phyloP scores from a whole-genome alignment of 2,113 vertebrate genomes.

The Cromileptes altivelis region DNA sequence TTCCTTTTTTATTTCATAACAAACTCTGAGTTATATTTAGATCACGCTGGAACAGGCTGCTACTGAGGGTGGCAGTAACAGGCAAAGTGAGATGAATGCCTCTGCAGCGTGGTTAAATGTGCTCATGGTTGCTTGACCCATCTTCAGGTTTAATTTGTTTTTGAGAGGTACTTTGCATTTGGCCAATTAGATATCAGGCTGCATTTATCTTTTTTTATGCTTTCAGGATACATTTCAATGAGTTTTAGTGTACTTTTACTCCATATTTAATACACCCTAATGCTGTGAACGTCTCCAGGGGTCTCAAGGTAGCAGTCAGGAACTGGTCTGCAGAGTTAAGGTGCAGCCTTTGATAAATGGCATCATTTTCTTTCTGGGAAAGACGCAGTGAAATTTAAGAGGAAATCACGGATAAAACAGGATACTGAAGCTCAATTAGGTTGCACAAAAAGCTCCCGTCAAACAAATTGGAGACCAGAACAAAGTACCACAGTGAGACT shows the following conservation, averaged over 20 bases:
- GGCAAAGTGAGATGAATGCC: constrained; percentile 75
- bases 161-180: constrained; percentile 53
- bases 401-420: background rate
- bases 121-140: constrained; percentile 64
- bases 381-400: background rate
- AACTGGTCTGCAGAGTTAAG: background rate
- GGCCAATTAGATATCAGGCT: constrained; percentile 44
- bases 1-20: constrained; percentile 78
- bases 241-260: constrained; percentile 39
- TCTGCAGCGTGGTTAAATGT: constrained; percentile 60
- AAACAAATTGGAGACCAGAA: background rate
- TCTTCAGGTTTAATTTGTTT: constrained; percentile 64
- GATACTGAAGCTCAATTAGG: no score
- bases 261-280: constrained; percentile 40
- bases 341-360: background rate
- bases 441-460: background rate
- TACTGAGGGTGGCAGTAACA: constrained; percentile 67
- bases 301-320: background rate
- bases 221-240: constrained; percentile 38
- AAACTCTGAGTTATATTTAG: constrained; percentile 80
- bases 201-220: constrained; percentile 46
- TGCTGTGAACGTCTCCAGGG: background rate
- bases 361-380: background rate
- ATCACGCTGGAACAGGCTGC: constrained; percentile 64
- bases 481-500: background rate